Base-by-base conservation (phyloP, 92 coral and sea anemone genomes). In the Umimayanthus chanpuru region DNA sequence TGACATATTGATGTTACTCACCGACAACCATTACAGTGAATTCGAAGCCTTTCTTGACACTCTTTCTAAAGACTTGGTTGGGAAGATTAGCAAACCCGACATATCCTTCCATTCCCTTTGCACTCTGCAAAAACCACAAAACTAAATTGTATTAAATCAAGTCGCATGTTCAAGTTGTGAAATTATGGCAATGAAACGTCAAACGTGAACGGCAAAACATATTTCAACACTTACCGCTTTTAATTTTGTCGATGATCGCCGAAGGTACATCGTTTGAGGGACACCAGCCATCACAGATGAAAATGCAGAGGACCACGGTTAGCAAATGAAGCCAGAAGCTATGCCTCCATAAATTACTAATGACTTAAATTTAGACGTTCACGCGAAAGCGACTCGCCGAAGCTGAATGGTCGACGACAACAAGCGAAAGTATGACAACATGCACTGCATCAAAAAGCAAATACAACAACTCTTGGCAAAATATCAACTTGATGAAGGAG, bases 81-180 rank as follows among this genome's bases (percentile, higher is more conserved):
- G 99, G 99, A 76, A 97, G 96, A 85, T 97, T 97, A 40, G 99
- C 99, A 82, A 97, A 97, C 0, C 99, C 99, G 3, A 97, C 99
- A 81, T 97, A 97, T 25, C 98, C 99, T 73, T 97, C 99, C 94
- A 97, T 96, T 56, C 98, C 98, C 76, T 97, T 97, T 2, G 95
- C 98, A 92, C 96, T 94, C 99, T 97, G 90, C 38, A 44, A 50
- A 87, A 66, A 30, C 68, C 32, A 26, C 56, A 81, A 28, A 86
- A 43, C 36, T 10, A 78, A 78, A 47, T 26, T 78, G 65, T 15
- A 38, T 18, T 61, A 53, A 18, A 81, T 8, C 28, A 29, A 11
- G 30, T 43, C 70, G 44, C 61, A 76, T 64, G 30, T 77, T 73
- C 40, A 3, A 89, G 56, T 10, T 65, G 18, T 25, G 20, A 82